Base-by-base conservation (phyloP, 1,140 invertebrate genomes). In the Telenomus remus region DNA sequence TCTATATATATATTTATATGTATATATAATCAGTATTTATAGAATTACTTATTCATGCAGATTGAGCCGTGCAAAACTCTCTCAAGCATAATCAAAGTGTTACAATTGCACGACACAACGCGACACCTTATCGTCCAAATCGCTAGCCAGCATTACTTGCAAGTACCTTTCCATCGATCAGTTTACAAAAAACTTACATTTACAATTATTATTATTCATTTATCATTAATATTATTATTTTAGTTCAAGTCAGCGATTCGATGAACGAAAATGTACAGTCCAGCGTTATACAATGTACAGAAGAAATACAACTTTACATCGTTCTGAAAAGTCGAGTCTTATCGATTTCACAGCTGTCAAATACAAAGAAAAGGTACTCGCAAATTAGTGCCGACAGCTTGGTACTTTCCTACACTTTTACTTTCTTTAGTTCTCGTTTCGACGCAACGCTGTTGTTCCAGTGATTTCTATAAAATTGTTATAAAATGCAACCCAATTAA, bases 21-120 rank as follows among this genome's bases (percentile, higher is more conserved):
- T 76, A 79, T 78, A 80, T 83, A 82, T 78, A 80, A 77, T 72
- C 80, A 83, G 84, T 87, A 86, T 87, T 86, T 86, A 86, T 86
- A 86, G 70, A 80, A 80, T 84, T 84, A 84, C 72, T 84, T 85
- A 81, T 76, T 75, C 57, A 69, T 72, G 63, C 12, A 57, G n/a
- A 51, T 66, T 57, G 65, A 71, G 63, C 42, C 65, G 65, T 48
- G 63, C 63, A 74, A 70, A 12, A 63, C 15, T 54, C 27, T 14
- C 47, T 39, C 15, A 68, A 57, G 65, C 61, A 49, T 61, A 63
- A 66, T 59, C 49, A 70, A 71, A 70, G 56, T 35, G 49, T 14
- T 56, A 55, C 13, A 35, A 39, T 73, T 78, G 65, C 70, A 46
- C 74, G 72, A 70, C 78, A 66, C 72, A 79, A 80, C 61, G 74